Base-by-base conservation (phyloP, 2,797 vertebrate species). In the Pogonophryne albipinna region DNA sequence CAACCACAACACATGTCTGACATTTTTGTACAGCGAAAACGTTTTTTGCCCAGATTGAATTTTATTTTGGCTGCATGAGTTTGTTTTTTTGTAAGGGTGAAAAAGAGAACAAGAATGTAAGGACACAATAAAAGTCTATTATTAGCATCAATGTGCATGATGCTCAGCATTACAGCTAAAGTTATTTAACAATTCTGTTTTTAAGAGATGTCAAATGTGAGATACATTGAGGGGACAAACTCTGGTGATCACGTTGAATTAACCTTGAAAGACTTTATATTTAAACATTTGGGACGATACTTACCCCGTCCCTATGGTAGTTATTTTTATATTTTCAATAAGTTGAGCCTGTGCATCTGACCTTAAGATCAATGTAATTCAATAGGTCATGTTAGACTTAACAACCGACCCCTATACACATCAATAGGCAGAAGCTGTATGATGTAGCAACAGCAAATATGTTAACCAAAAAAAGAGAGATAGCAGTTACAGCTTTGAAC, bases 1-100 rank as follows among this genome's bases (percentile, higher is more conserved):
- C 93, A 95, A 96, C 94, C 91, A 90, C 92, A 93, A 92, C 91
- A 94, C 92, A 93, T 88, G 91, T 90, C 92, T 93, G 92, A 93
- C 90, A 92, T 91, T 92, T 92, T 91, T 86, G 75, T 81, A 88
- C 85, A 85, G 86, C 79, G 78, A 91, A 91, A 86, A 85, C 72
- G 76, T 91, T 92, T 91, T 92, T 87, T 74, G 72, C 84, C 77
- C 61, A 27, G 73, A 80, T 76, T 87, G 90, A 80, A 85, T 86
- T 91, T 88, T 84, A 88, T 89, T 86, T 90, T 86, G 80, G 77
- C 84, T 83, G 72, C 34, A 12, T 57, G 81, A 72, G 83, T 75
- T 79, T 56, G 83, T 75, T 79, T 56, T 55, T 19, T 23, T 38
- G 16, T 62, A 56, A 55, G 58, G 23, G 47, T 27, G 59, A 60